Evolutionary conservation across 2,888 invertebrate genomes (phyloP).

Genomic region (Brenthis hecate): DNA sequence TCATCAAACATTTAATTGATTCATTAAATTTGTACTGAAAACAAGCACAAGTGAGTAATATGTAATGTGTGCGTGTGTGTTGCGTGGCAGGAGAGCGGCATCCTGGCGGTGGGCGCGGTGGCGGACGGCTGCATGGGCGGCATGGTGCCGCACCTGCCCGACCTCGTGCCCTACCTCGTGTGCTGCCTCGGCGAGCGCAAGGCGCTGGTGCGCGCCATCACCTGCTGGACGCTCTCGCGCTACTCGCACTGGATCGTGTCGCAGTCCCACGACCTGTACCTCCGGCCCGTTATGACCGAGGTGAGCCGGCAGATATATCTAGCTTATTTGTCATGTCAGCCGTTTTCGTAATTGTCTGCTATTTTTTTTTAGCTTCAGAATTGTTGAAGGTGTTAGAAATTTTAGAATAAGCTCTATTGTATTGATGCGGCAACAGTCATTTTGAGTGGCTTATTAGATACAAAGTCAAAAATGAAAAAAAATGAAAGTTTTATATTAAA

Average conservation of each 20-base stretch:
- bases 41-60: too few relatives aligned
- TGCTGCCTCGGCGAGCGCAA: conserved; percentile 96
- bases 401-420: too few relatives aligned
- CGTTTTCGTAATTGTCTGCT: too few relatives aligned
- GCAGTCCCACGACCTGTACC: conserved; percentile 95
- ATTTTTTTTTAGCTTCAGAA: too few relatives aligned
- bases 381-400: too few relatives aligned
- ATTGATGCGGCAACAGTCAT: too few relatives aligned
- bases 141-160: conserved; percentile 97
- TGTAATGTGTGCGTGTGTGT: background rate
- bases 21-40: too few relatives aligned
- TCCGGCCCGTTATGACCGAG: conserved; percentile 97
- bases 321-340: too few relatives aligned
- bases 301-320: conserved; percentile 55
- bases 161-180: conserved; percentile 97
- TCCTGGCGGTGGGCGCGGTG: conserved; percentile 96
- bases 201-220: conserved; percentile 98
- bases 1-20: too few relatives aligned
- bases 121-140: conserved; percentile 97
- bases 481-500: too few relatives aligned
- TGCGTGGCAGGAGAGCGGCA: conserved; percentile 88
- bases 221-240: conserved; percentile 99
- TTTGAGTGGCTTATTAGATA: too few relatives aligned
- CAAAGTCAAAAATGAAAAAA: too few relatives aligned
- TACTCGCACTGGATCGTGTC: conserved; percentile 99